These are phyloP conservation scores for Zaprionus capensis DNA, from an alignment of 1,140 invertebrate genomes.

Conservation along the genomic window DNA sequence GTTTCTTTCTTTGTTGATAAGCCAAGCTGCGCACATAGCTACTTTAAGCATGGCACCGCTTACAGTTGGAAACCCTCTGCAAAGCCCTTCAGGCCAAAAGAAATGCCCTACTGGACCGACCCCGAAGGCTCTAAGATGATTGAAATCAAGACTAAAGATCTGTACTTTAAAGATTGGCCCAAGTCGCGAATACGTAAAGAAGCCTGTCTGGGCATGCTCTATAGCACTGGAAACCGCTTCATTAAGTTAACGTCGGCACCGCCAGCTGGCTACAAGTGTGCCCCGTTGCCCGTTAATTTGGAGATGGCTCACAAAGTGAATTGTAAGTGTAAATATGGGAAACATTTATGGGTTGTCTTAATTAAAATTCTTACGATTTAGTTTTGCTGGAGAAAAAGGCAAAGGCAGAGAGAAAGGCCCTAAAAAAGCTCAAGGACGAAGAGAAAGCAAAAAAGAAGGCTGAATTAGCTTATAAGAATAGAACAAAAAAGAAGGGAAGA, in stretches of 20 bases:
- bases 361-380: background rate
- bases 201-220: constrained; percentile 68
- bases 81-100: constrained; percentile 17
- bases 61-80: constrained; percentile 59
- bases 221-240: constrained; percentile 61
- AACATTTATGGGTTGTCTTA: constrained; percentile 1
- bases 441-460: constrained; percentile 3
- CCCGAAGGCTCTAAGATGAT: constrained; percentile 41
- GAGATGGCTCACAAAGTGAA: constrained; percentile 25
- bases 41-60: constrained; percentile 38
- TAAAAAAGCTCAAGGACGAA: constrained; percentile 6
- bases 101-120: constrained; percentile 68
- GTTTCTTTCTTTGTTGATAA: constrained; percentile 59
- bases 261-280: constrained; percentile 65
- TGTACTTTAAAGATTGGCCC: constrained; percentile 57
- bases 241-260: constrained; percentile 52
- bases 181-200: constrained; percentile 56
- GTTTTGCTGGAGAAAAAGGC: background rate
- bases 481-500: background rate
- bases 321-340: background rate
- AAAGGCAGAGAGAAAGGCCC: constrained; percentile 27
- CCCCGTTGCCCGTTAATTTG: constrained; percentile 65
- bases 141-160: constrained; percentile 46
- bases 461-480: background rate
- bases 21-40: constrained; percentile 46